Evolutionary conservation across 2,113 vertebrate species (phyloP), one percentile per base, ranked within the genome.

Genomic region (Spea bombifrons): DNA sequence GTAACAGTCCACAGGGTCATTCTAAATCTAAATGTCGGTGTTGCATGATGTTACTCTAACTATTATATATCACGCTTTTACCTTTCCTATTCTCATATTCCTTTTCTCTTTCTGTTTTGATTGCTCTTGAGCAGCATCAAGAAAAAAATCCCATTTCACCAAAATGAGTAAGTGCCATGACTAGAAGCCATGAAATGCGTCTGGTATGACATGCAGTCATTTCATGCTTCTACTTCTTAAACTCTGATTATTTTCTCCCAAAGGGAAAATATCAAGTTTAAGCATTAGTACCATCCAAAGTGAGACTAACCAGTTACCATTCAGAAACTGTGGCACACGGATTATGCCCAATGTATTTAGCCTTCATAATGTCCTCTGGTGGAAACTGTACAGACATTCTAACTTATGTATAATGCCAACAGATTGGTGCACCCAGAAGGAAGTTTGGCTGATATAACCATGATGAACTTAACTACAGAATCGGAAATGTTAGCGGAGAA

Each of bases 81-180:
- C 92, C 78, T 85, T 88, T 84, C 90, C 84, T 88, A 88, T 92
- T 91, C 87, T 91, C 88, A 93, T 86, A 61, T 91, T 91, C 88
- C 89, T 89, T 91, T 87, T 91, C 88, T 94, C 92, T 92, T 93
- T 92, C 89, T 96, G 88, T 96, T 92, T 91, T 93, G 94, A 95
- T 92, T 94, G 92, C 89, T 94, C 71, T 93, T 92, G 94, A 96
- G 94, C 96, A 99, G 97, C 95, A 95, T 99, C 97, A 99, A 99
- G 96, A 95, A 96, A 97, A 98, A 97, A 96, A 94, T 99, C 86
- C 90, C 96, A 90, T 91, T 93, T 89, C 92, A 92, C 75, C 92
- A 95, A 91, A 96, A 94, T 96, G 97, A 98, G 96, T 99, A 97
- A 99, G 97, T 99, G 89, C 92, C 86, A 52, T 86, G 87, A 91